Base-by-base conservation (phyloP, 1,140 invertebrate species). In the Glossosoma conforme region DNA sequence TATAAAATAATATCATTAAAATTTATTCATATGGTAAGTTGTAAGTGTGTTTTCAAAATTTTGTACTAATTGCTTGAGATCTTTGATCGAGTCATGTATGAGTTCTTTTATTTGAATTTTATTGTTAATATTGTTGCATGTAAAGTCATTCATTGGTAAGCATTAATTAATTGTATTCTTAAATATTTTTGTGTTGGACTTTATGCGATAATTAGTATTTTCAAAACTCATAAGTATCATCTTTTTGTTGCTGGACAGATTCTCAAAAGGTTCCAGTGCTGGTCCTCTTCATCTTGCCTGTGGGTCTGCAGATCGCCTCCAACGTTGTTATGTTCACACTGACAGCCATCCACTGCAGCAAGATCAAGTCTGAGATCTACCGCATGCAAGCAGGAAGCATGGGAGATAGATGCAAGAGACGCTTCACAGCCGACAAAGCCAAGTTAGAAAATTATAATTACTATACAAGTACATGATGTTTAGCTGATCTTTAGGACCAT, bases 311-410 rank as follows among this genome's bases (percentile, higher is more conserved):
- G 18, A 70, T 84, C 2, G 64, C 77, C 4, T 67, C 74, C 2
- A 87, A 88, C 60, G 65, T 82, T 5, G 61, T 80, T 11, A 69
- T 87, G n/a, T 87, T 86, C 65, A 62, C 81, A 40, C 64, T 84
- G 32, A 87, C 85, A 1, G 72, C 81, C 1, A 66, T 75, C 5
- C 78, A 83, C 59, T 87, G 82, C 60, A 79, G 75, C 43, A 77
- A 76, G 59, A 81, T 85, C 2, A 86, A 84, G 63, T 77, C 77
- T 0, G 83, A 87, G 62, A 82, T 86, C 56, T 77, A 79, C 47
- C 70, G 76, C 17, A 74, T 81, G 61, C 76, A 83, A 58, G 70
- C 72, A 0, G 73, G 77, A 42, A 73, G 70, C 33, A 58, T 67
- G 20, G 64, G 77, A 60, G 72, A 71, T 52, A 59, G 77, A 33